Base-by-base conservation (phyloP, 2,113 vertebrate genomes). In the Dunckerocampus dactyliophorus region DNA sequence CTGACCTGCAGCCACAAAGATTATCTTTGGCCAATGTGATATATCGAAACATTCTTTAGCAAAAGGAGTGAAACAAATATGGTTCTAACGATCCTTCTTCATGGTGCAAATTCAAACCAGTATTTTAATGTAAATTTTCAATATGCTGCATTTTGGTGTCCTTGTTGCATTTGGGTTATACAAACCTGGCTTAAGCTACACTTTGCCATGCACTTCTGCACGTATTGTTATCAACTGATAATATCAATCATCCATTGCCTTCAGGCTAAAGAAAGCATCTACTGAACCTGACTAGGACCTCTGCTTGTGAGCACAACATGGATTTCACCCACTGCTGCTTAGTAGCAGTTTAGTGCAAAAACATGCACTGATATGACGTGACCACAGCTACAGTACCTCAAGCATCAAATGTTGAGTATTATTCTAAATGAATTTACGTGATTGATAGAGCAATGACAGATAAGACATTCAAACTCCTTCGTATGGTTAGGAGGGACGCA, bases 21-120 rank as follows among this genome's bases (percentile, higher is more conserved):
- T 28, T 28, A n/a, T 82, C 82, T 89, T 87, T 86, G 83, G 87
- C 81, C 80, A 80, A 76, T 67, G 42, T 42, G 45, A 54, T 48
- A 57, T 53, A 59, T 45, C 72, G 77, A 87, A 63, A 78, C 68
- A 82, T 75, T 79, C 71, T 34, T 58, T 65, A 73, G 54, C 57
- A 42, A 62, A 67, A 50, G 60, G 66, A 65, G 49, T 19, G n/a
- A 43, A 43, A 74, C 47, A 6, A 42, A 16, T 31, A 50, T 4
- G 1, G 48, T 22, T 49, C 22, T 50, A 51, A 69, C 37, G 63
- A 39, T 62, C 65, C 49, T 49, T 63, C 63, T 11, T 45, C n/a
- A n/a, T n/a, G n/a, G n/a, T 76, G 62, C 75, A 63, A 56, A 16
- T 63, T 63, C 47, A 59, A 67, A 71, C 42, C 67, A 51, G 59